Evolutionary conservation across 64 coral and sea anemone species (phyloP), one percentile per base, ranked within the genome.

Genomic region (Cladopsammia gracilis): DNA sequence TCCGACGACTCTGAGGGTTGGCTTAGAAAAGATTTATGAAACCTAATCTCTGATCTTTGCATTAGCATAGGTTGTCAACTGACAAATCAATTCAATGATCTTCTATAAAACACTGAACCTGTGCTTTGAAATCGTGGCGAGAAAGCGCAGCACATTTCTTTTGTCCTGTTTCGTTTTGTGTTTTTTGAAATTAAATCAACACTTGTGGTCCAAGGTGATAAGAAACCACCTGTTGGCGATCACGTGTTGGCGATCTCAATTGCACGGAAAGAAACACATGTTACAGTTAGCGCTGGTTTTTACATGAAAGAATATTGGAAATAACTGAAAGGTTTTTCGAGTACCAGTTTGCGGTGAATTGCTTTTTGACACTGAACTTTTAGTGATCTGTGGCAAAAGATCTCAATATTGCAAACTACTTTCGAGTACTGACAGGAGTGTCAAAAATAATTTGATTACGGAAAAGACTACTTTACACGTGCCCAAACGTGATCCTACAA

Each of bases 171-270:
- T 83, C 80, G 67, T 83, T 83, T 64, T 67, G 62, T 67, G 42
- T 66, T 18, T 61, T 80, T 67, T 45, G 42, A 83, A 83, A 68
- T 83, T 50, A 22, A 83, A 83, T 83, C 80, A 83, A 83, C 80
- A 83, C 80, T 83, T 66, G 80, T 43, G 60, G 45, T 23, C 46
- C 19, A 44, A 18, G 46, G 44, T 46, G 80, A 83, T 66, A 79
- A 79, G 45, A 62, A 83, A 66, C 12, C 80, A 83, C 80, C 80
- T 83, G 80, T 64, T 83, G 22, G 13, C 2, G 62, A 65, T 66
- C 80, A 83, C 60, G 80, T 83, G 80, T 83, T 65, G 64, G 8
- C 3, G 23, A 19, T 16, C 43, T 47, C 19, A 67, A 65, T 58
- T 64, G 16, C 44, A 75, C 19, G 12, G 72, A 47, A 48, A 66